phyloP scores from a whole-genome alignment of 2,888 invertebrate species.

The Andrena haemorrhoa region DNA sequence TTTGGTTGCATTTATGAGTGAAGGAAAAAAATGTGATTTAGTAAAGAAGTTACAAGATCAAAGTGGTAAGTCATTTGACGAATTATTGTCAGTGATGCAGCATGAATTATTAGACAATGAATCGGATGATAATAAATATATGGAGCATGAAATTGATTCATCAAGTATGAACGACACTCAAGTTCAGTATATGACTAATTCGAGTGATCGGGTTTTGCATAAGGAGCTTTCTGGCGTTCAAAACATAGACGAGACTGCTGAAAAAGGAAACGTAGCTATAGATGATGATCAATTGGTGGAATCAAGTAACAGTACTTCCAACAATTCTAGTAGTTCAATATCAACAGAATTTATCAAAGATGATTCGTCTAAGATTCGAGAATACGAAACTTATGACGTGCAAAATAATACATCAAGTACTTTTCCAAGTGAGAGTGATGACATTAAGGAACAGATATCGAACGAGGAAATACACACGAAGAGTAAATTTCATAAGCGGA shows the following conservation, averaged over 20 bases:
- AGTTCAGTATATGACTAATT: background rate
- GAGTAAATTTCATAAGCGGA: constrained; percentile 15
- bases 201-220: background rate
- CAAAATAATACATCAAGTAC: constrained; percentile 1
- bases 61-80: constrained; percentile 41
- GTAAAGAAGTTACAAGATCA: constrained; percentile 50
- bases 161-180: background rate
- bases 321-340: background rate
- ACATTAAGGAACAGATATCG: background rate
- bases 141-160: background rate
- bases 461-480: background rate
- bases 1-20: constrained; percentile 52
- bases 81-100: constrained; percentile 53
- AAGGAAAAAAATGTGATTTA: constrained; percentile 52
- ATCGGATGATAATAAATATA: background rate
- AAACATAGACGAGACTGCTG: background rate
- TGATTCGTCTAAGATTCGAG: background rate
- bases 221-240: background rate
- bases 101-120: constrained; percentile 36
- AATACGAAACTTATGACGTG: constrained; percentile 2
- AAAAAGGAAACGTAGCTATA: background rate
- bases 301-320: background rate
- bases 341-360: background rate
- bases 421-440: constrained; percentile 17
- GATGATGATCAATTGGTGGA: constrained; percentile 1